Conservation (phyloP, 64 coral and sea anemone species). For the Montipora cactus region DNA sequence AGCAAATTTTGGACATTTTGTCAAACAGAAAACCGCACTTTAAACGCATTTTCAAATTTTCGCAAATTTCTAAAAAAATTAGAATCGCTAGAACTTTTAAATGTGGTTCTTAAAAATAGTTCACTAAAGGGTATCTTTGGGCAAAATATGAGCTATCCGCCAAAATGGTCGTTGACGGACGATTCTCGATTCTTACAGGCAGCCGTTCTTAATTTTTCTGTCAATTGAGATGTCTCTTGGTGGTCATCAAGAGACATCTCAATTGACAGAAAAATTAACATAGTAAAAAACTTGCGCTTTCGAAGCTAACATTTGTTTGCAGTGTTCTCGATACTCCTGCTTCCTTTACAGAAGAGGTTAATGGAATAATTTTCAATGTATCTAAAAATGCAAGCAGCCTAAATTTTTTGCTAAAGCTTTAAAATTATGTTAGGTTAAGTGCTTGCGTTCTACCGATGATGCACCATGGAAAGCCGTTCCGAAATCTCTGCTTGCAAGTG, state of each 20-base stretch:
- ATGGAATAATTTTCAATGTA: slow-evolving; percentile 23
- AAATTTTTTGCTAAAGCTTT: slow-evolving; percentile 37
- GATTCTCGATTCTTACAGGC: too few species aligned
- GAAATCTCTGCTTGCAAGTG: not conserved
- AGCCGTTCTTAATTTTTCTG: too few species aligned
- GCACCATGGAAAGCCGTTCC: slow-evolving; percentile 8
- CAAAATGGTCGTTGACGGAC: too few species aligned
- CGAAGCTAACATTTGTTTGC: slow-evolving; percentile 13
- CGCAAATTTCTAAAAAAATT: too few species aligned
- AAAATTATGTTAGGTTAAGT: slow-evolving; percentile 33
- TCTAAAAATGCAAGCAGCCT: slow-evolving; percentile 33
- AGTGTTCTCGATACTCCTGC: slow-evolving; percentile 13
- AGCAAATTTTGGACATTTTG: too few species aligned
- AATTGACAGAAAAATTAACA: slow-evolving; percentile 4
- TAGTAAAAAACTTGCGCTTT: not conserved
- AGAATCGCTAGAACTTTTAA: too few species aligned
- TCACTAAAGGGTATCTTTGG: too few species aligned
- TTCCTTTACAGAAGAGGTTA: slow-evolving; percentile 20
- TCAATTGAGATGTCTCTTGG: too few species aligned
- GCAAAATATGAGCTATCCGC: too few species aligned
- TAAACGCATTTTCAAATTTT: too few species aligned
- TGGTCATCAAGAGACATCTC: slow-evolving; percentile 3
- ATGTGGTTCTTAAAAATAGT: too few species aligned
- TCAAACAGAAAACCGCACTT: too few species aligned
- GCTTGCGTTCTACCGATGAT: not conserved